Base-by-base conservation (phyloP, 2,113 vertebrate genomes). In the Mormyrus iriodes region DNA sequence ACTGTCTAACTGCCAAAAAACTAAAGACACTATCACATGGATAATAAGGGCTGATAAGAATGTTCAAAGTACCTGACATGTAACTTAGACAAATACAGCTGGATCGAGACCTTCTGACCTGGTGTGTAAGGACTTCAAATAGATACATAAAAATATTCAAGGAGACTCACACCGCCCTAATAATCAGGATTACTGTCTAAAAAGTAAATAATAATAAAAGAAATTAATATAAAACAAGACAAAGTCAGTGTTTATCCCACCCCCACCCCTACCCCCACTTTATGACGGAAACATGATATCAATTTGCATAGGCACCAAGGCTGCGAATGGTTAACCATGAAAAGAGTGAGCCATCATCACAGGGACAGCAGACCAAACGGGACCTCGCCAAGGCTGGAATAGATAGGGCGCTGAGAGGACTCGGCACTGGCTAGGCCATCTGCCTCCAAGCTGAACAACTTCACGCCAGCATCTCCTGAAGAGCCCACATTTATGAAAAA, bases 181-280 rank as follows among this genome's bases (percentile, higher is more conserved):
- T 24, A 83, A 83, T 88, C 9, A 13, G 15, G n/a, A 44, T 92
- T 93, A 91, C 88, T 88, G 82, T 91, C 24, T 83, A 24, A n/a
- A 84, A 42, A 87, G 10, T 49, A 85, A 15, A 24, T 58, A 12
- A 86, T 24, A 88, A 55, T 17, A 44, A 24, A 69, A 65, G 21
- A 65, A 88, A 24, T 88, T 0, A 79, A 79, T 35, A 79, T 39
- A 35, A 79, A 19, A 73, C 61, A 88, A 44, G 61, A 65, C 46
- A 39, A 44, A 61, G 24, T 39, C 7, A 35, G 7, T 53, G n/a
- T 27, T 39, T 7, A 4, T 6, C 17, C 73, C 73, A 4, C 73
- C 15, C 15, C 53, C 53, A 21, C 2, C 17, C 19, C 44, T 3
- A 46, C 44, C 3, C 21, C 17, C 5, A 53, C 53, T 24, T 46